phyloP scores from a whole-genome alignment of 2,113 vertebrate species.

The Chrysemys picta region DNA sequence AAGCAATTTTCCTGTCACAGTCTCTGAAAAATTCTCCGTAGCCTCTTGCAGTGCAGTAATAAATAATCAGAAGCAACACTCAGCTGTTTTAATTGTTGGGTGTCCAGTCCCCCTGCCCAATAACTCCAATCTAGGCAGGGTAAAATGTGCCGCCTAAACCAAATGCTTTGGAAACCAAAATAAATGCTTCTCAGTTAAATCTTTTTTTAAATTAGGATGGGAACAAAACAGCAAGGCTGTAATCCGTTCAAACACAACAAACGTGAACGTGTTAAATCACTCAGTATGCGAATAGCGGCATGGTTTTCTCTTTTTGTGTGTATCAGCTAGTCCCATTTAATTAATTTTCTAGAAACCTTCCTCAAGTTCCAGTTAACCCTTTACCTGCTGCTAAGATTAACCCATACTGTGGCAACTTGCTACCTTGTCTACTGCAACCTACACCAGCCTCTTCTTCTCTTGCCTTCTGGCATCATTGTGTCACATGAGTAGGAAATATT shows the following conservation, averaged over 20 bases:
- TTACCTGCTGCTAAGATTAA: not conserved
- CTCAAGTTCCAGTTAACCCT: not conserved
- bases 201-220: not conserved
- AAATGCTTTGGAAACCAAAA: not conserved
- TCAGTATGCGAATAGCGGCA: not conserved
- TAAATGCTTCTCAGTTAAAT: not conserved
- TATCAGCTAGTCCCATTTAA: not conserved
- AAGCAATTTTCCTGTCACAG: not conserved
- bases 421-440: constrained; percentile 3
- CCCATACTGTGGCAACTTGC: not conserved
- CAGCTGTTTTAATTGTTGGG: not conserved
- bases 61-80: not conserved
- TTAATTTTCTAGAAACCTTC: not conserved
- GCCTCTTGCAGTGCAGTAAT: not conserved
- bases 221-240: not conserved
- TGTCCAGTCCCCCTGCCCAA: not conserved
- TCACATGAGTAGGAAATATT: not conserved
- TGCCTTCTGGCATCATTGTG: not conserved
- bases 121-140: not conserved
- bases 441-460: not conserved
- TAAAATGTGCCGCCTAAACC: not conserved
- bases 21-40: not conserved
- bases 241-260: not conserved
- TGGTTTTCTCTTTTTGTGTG: not conserved
- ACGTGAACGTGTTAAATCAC: not conserved